Evolutionary conservation across 2,797 vertebrate species (phyloP), one percentile per base, ranked within the genome.

Genomic region (Paedocypris micromegethes): DNA sequence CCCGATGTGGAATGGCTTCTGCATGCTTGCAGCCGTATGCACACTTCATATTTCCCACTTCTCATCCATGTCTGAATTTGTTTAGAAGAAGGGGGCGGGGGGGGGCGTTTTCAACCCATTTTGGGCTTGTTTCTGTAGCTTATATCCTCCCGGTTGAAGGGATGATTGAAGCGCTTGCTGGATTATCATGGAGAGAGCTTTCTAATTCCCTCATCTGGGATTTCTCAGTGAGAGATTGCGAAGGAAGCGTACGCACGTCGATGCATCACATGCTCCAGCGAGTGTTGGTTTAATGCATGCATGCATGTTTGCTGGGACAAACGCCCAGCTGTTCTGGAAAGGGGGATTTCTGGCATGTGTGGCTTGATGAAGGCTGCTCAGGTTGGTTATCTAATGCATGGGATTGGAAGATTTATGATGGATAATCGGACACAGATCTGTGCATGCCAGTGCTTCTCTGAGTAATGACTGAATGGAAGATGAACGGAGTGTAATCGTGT

Each of bases 401-500:
- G 23, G 2, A 47, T 70, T 64, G 45, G 44, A 9, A 45, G 43
- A 8, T 72, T 66, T 70, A 54, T 72, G 74, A 75, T 54, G 43
- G 58, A 50, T 70, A 9, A 59, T 66, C 59, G 56, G 61, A 50
- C 68, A 55, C 50, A 38, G 74, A 64, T 77, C 63, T 55, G 58
- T 9, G 1, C 76, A 74, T 77, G 67, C 66, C 2, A 72, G 43
- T 3, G 75, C 68, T 69, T 73, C n/a, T 2, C 47, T 8, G 53
- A 8, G 60, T 5, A 65, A 38, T 61, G 45, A 79, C 43, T 78
- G 5, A 66, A 78, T 73, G 65, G 58, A 67, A 61, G 47, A 83
- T 68, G 73, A 78, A 48, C 48, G 66, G 68, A 59, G 70, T 39
- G 60, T 72, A 75, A 66, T 71, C 67, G 54, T 58, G 68, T 74